Evolutionary conservation across 2,888 invertebrate species (phyloP).

Genomic region (Merodon equestris): DNA sequence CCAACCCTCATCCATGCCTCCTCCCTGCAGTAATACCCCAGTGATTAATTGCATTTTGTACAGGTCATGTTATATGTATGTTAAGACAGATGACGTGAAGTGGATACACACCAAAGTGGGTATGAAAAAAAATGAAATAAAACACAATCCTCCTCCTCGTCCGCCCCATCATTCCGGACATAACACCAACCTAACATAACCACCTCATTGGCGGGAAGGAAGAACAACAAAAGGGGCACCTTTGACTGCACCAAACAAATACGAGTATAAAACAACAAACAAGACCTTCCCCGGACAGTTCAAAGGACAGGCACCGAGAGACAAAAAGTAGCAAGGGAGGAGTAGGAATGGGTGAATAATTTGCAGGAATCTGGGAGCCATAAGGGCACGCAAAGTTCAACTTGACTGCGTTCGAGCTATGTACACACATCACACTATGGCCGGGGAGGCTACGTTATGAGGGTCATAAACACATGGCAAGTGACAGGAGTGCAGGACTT

Average conservation of each 20-base stretch:
- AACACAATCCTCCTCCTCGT: slow-evolving; percentile 1
- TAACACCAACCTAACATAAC: slow-evolving; percentile 15
- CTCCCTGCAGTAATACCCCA: slow-evolving; percentile 54
- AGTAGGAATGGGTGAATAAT: no score
- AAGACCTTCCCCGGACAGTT: slow-evolving; percentile 12
- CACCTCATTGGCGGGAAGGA: slow-evolving; percentile 10
- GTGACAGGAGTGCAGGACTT: slow-evolving; percentile 38
- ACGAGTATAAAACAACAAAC: slow-evolving; percentile 55
- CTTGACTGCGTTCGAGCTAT: no score
- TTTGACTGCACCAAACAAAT: slow-evolving; percentile 49
- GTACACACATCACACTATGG: no score
- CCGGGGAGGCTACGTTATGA: not conserved
- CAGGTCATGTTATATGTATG: slow-evolving; percentile 68
- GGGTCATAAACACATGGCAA: slow-evolving; percentile 31
- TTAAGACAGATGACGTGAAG: slow-evolving; percentile 66
- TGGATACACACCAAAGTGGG: slow-evolving; percentile 52
- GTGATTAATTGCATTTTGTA: slow-evolving; percentile 69
- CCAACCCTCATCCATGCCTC: slow-evolving; percentile 18
- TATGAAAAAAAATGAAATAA: slow-evolving; percentile 11
- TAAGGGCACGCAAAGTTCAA: slow-evolving; percentile 1
- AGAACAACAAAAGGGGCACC: slow-evolving; percentile 28
- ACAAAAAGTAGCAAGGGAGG: no score
- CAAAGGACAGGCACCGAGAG: no score
- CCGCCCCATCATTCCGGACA: slow-evolving; percentile 27
- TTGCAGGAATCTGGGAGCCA: not conserved